phyloP scores from a whole-genome alignment of 2,113 vertebrate species.

The Esox niger region DNA sequence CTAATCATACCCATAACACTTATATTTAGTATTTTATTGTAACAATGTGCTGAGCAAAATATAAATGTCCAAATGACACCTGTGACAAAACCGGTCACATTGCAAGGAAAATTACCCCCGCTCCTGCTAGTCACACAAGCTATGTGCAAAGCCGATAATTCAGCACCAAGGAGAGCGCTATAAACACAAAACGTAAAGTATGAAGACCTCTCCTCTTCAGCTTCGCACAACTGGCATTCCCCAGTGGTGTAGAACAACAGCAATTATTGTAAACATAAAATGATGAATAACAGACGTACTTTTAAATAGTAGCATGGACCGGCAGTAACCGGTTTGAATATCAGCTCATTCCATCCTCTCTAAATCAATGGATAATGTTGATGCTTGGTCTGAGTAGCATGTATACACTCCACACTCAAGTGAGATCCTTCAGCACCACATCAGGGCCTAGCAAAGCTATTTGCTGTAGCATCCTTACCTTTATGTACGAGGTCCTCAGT shows the following conservation, averaged over 20 bases:
- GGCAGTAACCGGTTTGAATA: not conserved
- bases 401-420: not conserved
- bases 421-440: constrained; percentile 39
- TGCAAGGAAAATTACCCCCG: too few relatives aligned
- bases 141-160: constrained; percentile 5
- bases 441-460: constrained; percentile 44
- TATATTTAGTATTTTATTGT: constrained; percentile 15
- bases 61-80: not conserved
- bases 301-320: not conserved
- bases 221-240: not conserved
- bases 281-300: not conserved
- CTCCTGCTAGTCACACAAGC: not conserved
- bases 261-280: too few relatives aligned
- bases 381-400: not conserved
- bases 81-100: not conserved
- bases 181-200: not conserved
- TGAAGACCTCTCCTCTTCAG: not conserved
- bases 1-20: constrained; percentile 13
- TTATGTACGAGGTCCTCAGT: constrained; percentile 85
- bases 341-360: not conserved
- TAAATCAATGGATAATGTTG: not conserved
- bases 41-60: constrained; percentile 4
- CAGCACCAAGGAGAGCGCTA: constrained; percentile 60
- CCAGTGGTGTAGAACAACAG: too few relatives aligned
- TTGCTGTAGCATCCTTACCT: constrained; percentile 69